Base-by-base conservation (phyloP, 2,113 vertebrate genomes). In the Anolis sagrei region DNA sequence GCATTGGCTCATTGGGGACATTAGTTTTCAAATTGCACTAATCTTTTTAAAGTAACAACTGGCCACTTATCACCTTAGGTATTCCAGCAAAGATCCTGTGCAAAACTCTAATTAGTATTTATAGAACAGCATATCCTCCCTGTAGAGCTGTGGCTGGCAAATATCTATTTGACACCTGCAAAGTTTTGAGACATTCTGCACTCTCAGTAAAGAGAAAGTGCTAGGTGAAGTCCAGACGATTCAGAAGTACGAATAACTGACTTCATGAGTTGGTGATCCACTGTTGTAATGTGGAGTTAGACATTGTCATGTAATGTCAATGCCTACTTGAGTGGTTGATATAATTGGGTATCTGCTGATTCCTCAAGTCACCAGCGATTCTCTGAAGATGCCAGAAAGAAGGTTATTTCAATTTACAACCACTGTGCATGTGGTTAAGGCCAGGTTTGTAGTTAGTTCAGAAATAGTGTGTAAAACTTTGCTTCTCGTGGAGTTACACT, bases 1-100 rank as follows among this genome's bases (percentile, higher is more conserved):
- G 91, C 92, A 92, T 93, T 93, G 91, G 88, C 93, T 93, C 94
- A 89, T 75, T 93, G 92, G 94, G 93, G 93, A 95, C 93, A 94
- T 95, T 94, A 95, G 90, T 93, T 91, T 93, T 95, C 92, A 93
- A 92, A 94, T 93, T 92, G 93, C 89, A 90, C 93, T 95, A 95
- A 94, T 95, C 91, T 95, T 95, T 94, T 93, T 90, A 93, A 94
- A 95, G 93, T 94, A 95, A 94, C 94, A 95, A 94, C 93, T 95
- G 93, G 93, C 94, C 94, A 92, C 93, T 94, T 92, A 92, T 95
- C 95, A 95, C 93, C 92, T 94, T 90, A 94, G 92, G 94, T 95
- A 93, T 94, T 93, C 93, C 92, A 93, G 82, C 83, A 93, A 48
- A 93, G 91, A 93, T 93, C 91, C 93, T 93, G 91, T 94, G 91